Base-by-base conservation (phyloP, 2,888 invertebrate species). In the Drosophila conformis region DNA sequence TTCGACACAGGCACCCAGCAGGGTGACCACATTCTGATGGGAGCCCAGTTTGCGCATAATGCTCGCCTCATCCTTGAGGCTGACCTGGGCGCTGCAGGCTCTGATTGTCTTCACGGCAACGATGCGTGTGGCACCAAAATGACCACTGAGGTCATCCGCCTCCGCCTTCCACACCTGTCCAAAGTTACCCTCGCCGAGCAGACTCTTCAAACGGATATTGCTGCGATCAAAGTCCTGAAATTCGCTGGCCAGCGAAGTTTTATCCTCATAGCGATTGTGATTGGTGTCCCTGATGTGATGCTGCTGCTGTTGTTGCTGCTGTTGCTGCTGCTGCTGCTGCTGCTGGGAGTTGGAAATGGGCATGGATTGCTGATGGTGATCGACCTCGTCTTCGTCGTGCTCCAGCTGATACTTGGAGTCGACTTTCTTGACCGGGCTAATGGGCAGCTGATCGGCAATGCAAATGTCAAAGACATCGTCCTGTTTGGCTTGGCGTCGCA, bases 81-180 rank as follows among this genome's bases (percentile, higher is more conserved):
- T 95, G 0, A 96, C 96, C 80, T 96, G 95, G 25, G 96, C 95
- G 10, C 97, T 96, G 46, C 96, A 95, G 80, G 96, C 96, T 90
- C 97, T 96, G 63, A 97, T 96, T 13, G 96, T 96, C 92, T 97
- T 97, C 10, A 97, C 97, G 6, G 97, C 97, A n/a, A 97, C 97
- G 73, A 96, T 94, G 68, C 96, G 94, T 27, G 97, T 96, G 72
- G 96, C 94, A 0, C 96, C 96, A 78, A 96, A 95, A 87, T 96
- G 96, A 1, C 96, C 96, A 54, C 95, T 95, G 65, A 97, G 93
- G 87, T 97, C 96, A 83, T 97, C 96, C 1, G 97, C 97, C 92
- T 97, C 96, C 5, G 97, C 97, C 93, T 97, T 96, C 96, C 97
- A 97, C 25, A 97, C 97, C 95, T 96, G 96, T 31, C 97, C 97